These are phyloP conservation scores for Tetragonula clypearis DNA, from an alignment of 1,140 invertebrate genomes.

Conservation along the genomic window DNA sequence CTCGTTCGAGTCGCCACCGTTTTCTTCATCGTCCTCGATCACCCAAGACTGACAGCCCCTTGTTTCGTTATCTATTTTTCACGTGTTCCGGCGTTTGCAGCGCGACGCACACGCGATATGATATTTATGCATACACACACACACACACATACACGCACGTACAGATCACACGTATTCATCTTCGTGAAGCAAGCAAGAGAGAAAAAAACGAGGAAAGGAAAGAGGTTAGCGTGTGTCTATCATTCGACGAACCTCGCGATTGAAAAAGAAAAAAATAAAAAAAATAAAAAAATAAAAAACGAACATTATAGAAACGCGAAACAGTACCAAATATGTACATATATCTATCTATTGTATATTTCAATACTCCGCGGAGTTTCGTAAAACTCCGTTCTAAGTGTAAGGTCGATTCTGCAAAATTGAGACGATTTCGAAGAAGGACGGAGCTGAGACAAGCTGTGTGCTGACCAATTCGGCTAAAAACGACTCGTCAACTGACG, in stretches of 20 bases:
- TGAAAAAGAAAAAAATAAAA: neutral
- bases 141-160: neutral
- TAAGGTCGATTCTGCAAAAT: slow-evolving; percentile 7
- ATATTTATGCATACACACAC: neutral
- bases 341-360: slow-evolving; percentile 51
- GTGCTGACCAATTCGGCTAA: neutral
- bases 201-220: neutral
- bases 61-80: slow-evolving; percentile 61
- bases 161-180: slow-evolving; percentile 18
- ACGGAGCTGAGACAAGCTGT: too few relatives aligned
- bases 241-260: slow-evolving; percentile 50
- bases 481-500: neutral
- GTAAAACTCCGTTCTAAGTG: neutral
- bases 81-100: slow-evolving; percentile 37
- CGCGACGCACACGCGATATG: neutral
- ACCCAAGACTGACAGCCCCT: slow-evolving; percentile 68
- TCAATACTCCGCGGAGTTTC: slow-evolving; percentile 34
- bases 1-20: slow-evolving; percentile 52
- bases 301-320: slow-evolving; percentile 25
- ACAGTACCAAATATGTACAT: slow-evolving; percentile 32
- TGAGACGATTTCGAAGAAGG: neutral
- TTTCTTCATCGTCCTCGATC: slow-evolving; percentile 57
- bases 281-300: neutral
- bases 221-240: slow-evolving; percentile 35
- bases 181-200: neutral